phyloP scores from a whole-genome alignment of 2,113 vertebrate genomes.

The Falcunculus frontatus region DNA sequence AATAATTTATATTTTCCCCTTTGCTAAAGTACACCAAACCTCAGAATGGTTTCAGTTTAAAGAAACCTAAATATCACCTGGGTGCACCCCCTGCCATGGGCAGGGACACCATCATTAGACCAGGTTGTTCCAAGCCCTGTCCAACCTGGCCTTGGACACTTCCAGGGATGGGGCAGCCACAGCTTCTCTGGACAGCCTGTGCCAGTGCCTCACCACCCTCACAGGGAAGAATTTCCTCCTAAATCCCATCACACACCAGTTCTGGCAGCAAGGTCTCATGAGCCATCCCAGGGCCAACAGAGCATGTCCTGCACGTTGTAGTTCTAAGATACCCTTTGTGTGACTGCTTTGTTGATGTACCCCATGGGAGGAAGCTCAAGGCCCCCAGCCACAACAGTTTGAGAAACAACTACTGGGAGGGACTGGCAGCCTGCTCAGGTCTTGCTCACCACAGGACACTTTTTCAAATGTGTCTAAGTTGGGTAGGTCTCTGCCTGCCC shows the following conservation, averaged over 20 bases:
- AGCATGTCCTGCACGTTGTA: not conserved
- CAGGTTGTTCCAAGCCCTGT: rapidly evolving
- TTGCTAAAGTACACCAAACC: not conserved
- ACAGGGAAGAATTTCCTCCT: not conserved
- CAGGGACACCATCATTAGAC: not conserved
- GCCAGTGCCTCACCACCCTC: not conserved
- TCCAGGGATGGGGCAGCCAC: not conserved
- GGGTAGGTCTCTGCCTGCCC: not conserved
- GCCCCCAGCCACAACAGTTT: not conserved
- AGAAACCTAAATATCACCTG: not conserved
- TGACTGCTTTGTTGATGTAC: not conserved
- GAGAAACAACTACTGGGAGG: not conserved
- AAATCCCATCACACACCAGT: not conserved
- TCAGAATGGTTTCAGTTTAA: not conserved
- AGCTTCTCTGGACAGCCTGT: not conserved
- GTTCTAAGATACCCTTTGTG: not conserved
- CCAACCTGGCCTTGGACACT: not conserved
- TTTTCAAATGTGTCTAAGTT: not conserved
- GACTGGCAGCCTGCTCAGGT: not conserved
- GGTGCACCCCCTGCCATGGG: not conserved
- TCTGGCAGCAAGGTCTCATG: not conserved
- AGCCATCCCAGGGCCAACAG: not conserved
- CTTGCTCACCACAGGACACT: not conserved
- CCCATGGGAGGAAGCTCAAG: not conserved
- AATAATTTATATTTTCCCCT: not conserved